phyloP scores from a whole-genome alignment of 2,888 invertebrate species.

The Tetragonisca angustula region DNA sequence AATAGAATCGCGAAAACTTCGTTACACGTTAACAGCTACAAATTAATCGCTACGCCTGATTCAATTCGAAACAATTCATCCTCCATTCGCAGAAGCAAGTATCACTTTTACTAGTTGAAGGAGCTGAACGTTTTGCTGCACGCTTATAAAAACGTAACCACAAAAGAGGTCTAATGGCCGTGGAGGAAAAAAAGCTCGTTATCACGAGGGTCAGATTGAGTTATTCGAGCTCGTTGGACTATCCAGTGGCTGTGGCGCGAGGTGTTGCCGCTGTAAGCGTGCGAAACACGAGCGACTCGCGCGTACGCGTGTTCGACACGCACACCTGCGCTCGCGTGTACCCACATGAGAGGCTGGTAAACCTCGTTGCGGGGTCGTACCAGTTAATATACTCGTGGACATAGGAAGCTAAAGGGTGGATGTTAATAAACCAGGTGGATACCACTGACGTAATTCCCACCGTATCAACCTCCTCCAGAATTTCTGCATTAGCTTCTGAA shows the following conservation, averaged over 20 bases:
- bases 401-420: constrained; percentile 65
- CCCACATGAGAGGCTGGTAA: constrained; percentile 55
- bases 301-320: constrained; percentile 38
- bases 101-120: not conserved
- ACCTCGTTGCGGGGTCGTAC: constrained; percentile 65
- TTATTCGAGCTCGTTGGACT: constrained; percentile 64
- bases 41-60: not conserved
- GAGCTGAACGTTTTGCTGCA: not conserved
- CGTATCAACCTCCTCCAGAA: constrained; percentile 48
- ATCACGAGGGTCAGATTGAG: constrained; percentile 61
- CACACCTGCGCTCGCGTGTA: constrained; percentile 41
- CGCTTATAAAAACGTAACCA: constrained; percentile 18
- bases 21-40: not conserved
- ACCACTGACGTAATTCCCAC: constrained; percentile 58
- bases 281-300: constrained; percentile 22
- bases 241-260: constrained; percentile 43
- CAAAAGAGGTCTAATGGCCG: constrained; percentile 5
- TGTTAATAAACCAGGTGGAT: constrained; percentile 72
- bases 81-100: not conserved
- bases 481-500: constrained; percentile 50
- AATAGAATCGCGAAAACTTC: not conserved
- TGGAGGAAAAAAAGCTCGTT: constrained; percentile 57
- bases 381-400: constrained; percentile 69
- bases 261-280: constrained; percentile 33
- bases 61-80: not conserved